These are phyloP conservation scores for Callipepla californica DNA, from an alignment of 2,113 vertebrate species.

Conservation along the genomic window DNA sequence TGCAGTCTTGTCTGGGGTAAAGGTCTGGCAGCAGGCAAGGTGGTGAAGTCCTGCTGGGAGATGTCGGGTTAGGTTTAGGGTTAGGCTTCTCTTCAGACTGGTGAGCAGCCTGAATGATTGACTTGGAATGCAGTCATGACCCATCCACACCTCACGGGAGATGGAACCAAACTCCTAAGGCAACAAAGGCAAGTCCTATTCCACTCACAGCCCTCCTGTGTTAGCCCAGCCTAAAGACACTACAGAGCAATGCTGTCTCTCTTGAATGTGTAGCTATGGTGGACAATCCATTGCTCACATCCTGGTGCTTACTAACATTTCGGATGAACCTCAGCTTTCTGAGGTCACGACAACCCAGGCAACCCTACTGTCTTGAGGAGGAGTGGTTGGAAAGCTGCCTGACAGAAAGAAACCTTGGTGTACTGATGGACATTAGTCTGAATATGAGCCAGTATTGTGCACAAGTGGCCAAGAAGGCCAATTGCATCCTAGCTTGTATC, in stretches of 20 bases:
- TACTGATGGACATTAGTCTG: no score
- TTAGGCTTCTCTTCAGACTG: background rate
- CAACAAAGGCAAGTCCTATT: background rate
- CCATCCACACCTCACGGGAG: background rate
- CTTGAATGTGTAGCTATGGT: background rate
- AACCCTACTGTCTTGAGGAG: no score
- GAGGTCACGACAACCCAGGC: no score
- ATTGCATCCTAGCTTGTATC: no score
- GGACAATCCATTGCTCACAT: background rate
- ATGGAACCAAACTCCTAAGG: background rate
- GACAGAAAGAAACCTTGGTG: no score
- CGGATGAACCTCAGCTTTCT: accelerated
- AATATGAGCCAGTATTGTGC: no score
- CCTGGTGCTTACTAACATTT: background rate
- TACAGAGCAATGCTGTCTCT: background rate
- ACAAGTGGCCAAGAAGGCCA: no score
- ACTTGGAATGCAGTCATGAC: background rate
- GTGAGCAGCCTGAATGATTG: background rate
- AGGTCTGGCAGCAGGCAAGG: background rate
- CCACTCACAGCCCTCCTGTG: background rate
- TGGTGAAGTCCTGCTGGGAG: background rate
- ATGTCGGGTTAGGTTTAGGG: background rate
- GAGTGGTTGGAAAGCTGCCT: no score
- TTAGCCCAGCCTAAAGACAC: background rate
- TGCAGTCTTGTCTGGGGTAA: background rate